Conservation (phyloP, 1,140 invertebrate species). For the Ectropis grisescens region DNA sequence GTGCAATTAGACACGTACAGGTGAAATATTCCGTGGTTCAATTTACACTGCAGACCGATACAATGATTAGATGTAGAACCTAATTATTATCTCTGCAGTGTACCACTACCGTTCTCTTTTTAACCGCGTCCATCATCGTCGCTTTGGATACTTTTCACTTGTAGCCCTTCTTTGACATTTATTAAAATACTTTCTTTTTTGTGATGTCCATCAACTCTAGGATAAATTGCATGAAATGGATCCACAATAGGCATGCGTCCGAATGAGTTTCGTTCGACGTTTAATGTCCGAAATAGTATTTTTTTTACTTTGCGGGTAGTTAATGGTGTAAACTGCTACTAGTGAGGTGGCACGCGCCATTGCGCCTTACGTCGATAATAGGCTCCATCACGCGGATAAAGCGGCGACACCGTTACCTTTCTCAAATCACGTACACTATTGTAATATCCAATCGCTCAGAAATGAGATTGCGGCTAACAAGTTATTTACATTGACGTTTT, state of each 20-base stretch:
- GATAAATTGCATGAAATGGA: constrained; percentile 14
- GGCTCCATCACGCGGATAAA: constrained; percentile 62
- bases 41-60: constrained; percentile 37
- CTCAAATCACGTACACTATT: constrained; percentile 69
- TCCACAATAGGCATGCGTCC: background rate
- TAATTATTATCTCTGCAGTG: constrained; percentile 38
- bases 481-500: constrained; percentile 71
- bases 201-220: too few species aligned
- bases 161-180: too few species aligned
- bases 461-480: constrained; percentile 70
- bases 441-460: constrained; percentile 67
- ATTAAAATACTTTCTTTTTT: too few species aligned
- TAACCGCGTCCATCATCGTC: too few species aligned
- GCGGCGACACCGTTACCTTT: constrained; percentile 63
- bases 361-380: constrained; percentile 31
- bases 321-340: background rate
- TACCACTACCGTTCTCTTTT: constrained; percentile 31
- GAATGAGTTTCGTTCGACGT: too few species aligned
- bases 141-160: too few species aligned
- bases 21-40: constrained; percentile 55
- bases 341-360: constrained; percentile 22
- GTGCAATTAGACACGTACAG: constrained; percentile 63
- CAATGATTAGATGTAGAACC: constrained; percentile 36
- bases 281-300: too few species aligned
- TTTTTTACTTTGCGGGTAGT: too few species aligned